Evolutionary conservation across 2,888 invertebrate genomes (phyloP).

Genomic region (Unio pictorum): DNA sequence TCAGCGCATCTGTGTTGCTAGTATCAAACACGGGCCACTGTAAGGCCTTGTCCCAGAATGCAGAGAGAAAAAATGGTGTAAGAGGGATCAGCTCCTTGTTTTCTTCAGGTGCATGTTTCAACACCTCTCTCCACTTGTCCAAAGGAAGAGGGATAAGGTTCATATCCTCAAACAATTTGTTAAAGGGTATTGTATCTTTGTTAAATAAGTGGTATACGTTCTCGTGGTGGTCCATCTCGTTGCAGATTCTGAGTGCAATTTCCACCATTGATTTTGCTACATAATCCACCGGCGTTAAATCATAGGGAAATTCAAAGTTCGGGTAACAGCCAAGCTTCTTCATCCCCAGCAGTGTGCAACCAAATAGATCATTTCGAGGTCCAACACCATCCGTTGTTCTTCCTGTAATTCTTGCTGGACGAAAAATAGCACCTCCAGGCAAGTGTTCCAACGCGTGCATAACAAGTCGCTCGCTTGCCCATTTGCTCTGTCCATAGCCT

Average conservation of each 20-base stretch:
- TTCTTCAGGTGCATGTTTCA: slow-evolving; percentile 23
- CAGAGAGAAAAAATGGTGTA: slow-evolving; percentile 47
- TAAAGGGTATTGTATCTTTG: slow-evolving; percentile 42
- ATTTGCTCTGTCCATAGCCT: slow-evolving; percentile 54
- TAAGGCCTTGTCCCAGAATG: slow-evolving; percentile 47
- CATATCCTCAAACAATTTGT: slow-evolving; percentile 43
- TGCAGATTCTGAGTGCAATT: slow-evolving; percentile 35
- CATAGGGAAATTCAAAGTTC: slow-evolving; percentile 50
- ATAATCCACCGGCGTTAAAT: slow-evolving; percentile 51
- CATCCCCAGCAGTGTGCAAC: slow-evolving; percentile 43
- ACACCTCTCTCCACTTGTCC: slow-evolving; percentile 38
- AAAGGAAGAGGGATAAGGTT: slow-evolving; percentile 29
- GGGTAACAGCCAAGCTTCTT: slow-evolving; percentile 41
- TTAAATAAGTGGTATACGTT: slow-evolving; percentile 49
- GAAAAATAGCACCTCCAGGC: slow-evolving; percentile 52
- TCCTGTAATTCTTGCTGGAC: slow-evolving; percentile 49
- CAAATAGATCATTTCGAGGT: slow-evolving; percentile 50
- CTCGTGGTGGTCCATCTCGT: slow-evolving; percentile 10
- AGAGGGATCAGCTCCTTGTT: slow-evolving; percentile 44
- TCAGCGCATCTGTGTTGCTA: slow-evolving; percentile 31
- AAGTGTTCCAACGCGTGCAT: slow-evolving; percentile 44
- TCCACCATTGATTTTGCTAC: slow-evolving; percentile 49
- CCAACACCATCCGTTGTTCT: slow-evolving; percentile 41
- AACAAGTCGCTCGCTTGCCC: slow-evolving; percentile 50
- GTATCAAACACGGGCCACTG: slow-evolving; percentile 52